Base-by-base conservation (phyloP, 2,797 vertebrate genomes). In the Presbytis comata region DNA sequence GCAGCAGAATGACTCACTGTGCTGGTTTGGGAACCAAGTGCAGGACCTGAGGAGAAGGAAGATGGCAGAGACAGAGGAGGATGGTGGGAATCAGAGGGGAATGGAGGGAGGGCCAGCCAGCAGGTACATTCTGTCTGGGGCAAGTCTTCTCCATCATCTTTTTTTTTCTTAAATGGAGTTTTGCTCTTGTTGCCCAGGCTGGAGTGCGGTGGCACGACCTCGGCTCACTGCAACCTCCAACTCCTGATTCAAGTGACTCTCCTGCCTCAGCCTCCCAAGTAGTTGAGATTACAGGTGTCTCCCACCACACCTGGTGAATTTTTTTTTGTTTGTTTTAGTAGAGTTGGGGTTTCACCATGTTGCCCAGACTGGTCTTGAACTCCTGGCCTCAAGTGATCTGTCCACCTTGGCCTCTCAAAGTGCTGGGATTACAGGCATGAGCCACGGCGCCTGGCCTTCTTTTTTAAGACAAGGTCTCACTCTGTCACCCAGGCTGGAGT, bases 91-190 rank as follows among this genome's bases (percentile, higher is more conserved):
- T 3, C 46, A 44, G 70, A 72, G 57, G 5, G 8, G 28, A 28
- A 64, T 14, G 24, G 19, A 17, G 46, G 46, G 33, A 10, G 16
- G 17, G 11, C 16, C 1, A 1, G 89, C 28, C 0, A 4, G n/a
- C 59, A 5, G 5, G 1, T 1, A 0, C 1, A 46, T 10, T 57
- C 67, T 26, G 7, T 46, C 7, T 39, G 30, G 24, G 21, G 1
- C 41, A 41, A 53, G 50, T 14, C 21, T 46, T 21, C 61, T 61
- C 22, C 33, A 8, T 67, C 33, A 8, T 22, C 0, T 33, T n/a
- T n/a, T 61, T 19, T n/a, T n/a, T 67, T n/a, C 17, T n/a, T 7
- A n/a, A 17, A 67, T 33, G 16, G 64, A 67, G 17, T 67, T 67
- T 67, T 17, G 33, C 33, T n/a, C 33, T n/a, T 67, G 64, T 67